Percentiles rank a stretch among this genome's conserved stretches.
These are phyloP conservation scores for Enteromius argenteus DNA, from an alignment of 2,797 vertebrate species.

Conservation along the genomic window DNA sequence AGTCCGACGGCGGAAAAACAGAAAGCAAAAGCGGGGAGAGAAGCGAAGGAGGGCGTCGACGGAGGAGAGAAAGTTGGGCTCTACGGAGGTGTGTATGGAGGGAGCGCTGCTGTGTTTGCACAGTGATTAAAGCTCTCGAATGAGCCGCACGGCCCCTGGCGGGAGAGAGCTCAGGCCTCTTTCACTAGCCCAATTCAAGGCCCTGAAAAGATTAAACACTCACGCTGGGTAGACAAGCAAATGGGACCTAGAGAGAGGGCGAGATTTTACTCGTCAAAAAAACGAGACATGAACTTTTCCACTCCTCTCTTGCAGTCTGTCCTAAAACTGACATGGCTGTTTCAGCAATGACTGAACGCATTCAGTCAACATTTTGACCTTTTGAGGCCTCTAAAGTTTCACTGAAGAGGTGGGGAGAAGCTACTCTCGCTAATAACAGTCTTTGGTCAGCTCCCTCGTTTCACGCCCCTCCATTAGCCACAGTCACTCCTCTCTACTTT, in stretches of 20 bases:
- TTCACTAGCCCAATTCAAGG: constrained; percentile 98
- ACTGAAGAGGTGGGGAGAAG: constrained; percentile 55
- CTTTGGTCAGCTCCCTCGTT: constrained; percentile 70
- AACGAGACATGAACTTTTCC: constrained; percentile 18
- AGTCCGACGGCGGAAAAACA: constrained; percentile 67
- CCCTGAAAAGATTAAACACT: constrained; percentile 99
- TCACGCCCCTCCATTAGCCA: constrained; percentile 69
- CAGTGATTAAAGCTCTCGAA: constrained; percentile 99
- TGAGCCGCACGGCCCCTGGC: constrained; percentile 98
- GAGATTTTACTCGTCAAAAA: constrained; percentile 85
- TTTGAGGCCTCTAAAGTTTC: constrained; percentile 70
- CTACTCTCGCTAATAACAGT: constrained; percentile 63
- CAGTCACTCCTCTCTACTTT: constrained; percentile 75
- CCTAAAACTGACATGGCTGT: background rate
- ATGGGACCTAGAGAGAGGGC: constrained; percentile 94
- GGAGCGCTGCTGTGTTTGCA: constrained; percentile 99
- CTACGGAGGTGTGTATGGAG: constrained; percentile 89
- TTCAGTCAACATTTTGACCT: constrained; percentile 73
- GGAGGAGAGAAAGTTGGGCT: constrained; percentile 84
- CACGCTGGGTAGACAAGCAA: constrained; percentile 99
- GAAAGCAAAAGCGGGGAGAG: constrained; percentile 68
- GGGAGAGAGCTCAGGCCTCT: constrained; percentile 95
- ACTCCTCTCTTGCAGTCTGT: constrained; percentile 11
- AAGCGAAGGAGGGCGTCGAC: constrained; percentile 67
- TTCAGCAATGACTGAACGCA: constrained; percentile 56